Base-by-base conservation (phyloP, 1,140 invertebrate species). In the Drosophila ananassae region DNA sequence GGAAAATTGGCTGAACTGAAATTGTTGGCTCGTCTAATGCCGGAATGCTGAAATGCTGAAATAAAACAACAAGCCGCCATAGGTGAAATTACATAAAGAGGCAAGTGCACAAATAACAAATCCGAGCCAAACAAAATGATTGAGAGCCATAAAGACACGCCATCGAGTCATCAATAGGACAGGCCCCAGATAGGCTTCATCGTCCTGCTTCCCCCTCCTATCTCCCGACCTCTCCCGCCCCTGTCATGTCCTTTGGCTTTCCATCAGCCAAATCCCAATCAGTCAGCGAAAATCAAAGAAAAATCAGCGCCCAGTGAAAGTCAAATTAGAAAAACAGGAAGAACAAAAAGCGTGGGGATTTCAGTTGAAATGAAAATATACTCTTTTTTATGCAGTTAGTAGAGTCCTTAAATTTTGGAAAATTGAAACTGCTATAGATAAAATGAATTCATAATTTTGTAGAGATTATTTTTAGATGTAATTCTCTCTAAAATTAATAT, bases 241-340 rank as follows among this genome's bases (percentile, higher is more conserved):
- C 17, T 41, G 1, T 12, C 17, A 21, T 9, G 41, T 13, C 30
- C 52, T 28, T 21, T 32, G 51, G 25, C 28, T 58, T 30, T 10
- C 13, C 57, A 63, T 51, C 58, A 61, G 51, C 52, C 44, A 56
- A 73, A 73, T 73, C 69, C 69, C 71, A 73, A 73, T 73, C 71
- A 73, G 71, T 62, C 71, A 56, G 46, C 60, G 47, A 50, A 62
- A 69, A 69, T 71, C 66, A 69, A 69, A 69, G 71, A 34, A n/a
- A 74, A 74, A 74, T 74, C 72, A 74, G 60, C 71, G 60, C 72
- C 59, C 60, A 46, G 34, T 60, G 30, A 66, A 74, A 74, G 71
- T 57, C 72, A 74, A 74, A 74, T 74, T 73, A 73, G 71, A 73
- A 73, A 44, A 73, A 21, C 51, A 61, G 71, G 71, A 73, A 63